Base-by-base conservation (phyloP, 2,113 vertebrate species). In the Rhinolophus ferrumequinum region DNA sequence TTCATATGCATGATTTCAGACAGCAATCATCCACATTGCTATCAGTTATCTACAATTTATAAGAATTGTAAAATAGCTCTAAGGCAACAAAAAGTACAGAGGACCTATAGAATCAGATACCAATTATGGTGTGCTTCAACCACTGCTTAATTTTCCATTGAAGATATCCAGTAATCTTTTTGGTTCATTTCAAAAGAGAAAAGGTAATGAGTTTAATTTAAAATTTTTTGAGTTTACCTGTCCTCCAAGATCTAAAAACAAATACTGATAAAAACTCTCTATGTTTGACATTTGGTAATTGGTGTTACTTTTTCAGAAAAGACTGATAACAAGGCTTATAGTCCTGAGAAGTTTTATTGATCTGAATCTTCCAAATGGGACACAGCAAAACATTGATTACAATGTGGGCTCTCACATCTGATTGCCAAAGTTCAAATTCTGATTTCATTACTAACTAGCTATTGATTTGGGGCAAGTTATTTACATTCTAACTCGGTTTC, bases 401-500 rank as follows among this genome's bases (percentile, higher is more conserved):
- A 50, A 70, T 44, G n/a, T 5, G 4, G 30, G 3, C 38, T 85
- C 66, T 93, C 44, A 21, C 62, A 54, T 82, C 41, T 72, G 58
- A 77, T 21, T 50, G 35, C 16, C 18, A 41, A 52, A 30, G 18
- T 90, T 87, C 50, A 90, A 70, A 70, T 62, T 90, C 73, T 93
- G 67, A 87, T 56, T 38, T 80, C 56, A 35, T 85, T 67, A 50
- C 60, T 66, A 60, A 87, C 80, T 83, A 90, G 58, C 30, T 81
- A 64, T 30, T 33, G 66, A 52, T 47, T 72, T 69, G 22, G 58
- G 15, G 5, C 28, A 70, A 88, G 19, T 88, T 93, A 44, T n/a
- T 85, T 70, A n/a, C 33, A 64, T 83, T 80, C 73, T 62, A 76
- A 87, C 50, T 88, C 50, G 69, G n/a, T 91, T 97, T 80, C 54